Evolutionary conservation across 1,140 invertebrate species (phyloP).

Genomic region (Drosophila punjabiensis): DNA sequence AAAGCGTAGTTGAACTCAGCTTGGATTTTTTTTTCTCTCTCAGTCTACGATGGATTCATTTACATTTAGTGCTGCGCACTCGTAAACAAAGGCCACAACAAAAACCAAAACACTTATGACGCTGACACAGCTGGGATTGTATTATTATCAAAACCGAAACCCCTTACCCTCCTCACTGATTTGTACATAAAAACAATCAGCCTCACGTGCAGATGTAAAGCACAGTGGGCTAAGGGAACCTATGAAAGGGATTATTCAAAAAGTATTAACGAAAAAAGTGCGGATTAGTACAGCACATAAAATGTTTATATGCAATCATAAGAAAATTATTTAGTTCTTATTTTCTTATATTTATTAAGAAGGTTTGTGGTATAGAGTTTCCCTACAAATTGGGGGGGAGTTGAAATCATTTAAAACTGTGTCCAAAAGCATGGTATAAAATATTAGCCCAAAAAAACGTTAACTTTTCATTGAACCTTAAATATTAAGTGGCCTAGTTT

Average conservation of each 20-base stretch:
- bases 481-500: not conserved
- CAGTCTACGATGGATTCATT: slow-evolving; percentile 14
- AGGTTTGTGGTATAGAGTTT: not conserved
- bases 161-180: not conserved
- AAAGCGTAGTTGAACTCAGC: slow-evolving; percentile 55
- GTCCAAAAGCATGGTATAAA: not conserved
- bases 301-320: not conserved
- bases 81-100: slow-evolving; percentile 1
- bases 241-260: not conserved
- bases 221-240: slow-evolving; percentile 19
- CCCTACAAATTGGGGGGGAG: not conserved
- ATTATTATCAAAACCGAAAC: slow-evolving; percentile 32
- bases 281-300: too few species aligned
- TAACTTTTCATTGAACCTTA: not conserved
- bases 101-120: slow-evolving; percentile 15
- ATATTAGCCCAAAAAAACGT: too few species aligned
- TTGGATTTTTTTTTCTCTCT: slow-evolving; percentile 23
- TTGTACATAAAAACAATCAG: slow-evolving; percentile 18
- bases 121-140: slow-evolving; percentile 39
- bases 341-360: not conserved
- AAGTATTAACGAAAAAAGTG: not conserved
- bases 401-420: not conserved
- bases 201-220: slow-evolving; percentile 38
- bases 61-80: slow-evolving; percentile 46
- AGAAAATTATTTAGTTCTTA: too few species aligned